Evolutionary conservation across 2,888 invertebrate species (phyloP).

Genomic region (Cabera pusaria): DNA sequence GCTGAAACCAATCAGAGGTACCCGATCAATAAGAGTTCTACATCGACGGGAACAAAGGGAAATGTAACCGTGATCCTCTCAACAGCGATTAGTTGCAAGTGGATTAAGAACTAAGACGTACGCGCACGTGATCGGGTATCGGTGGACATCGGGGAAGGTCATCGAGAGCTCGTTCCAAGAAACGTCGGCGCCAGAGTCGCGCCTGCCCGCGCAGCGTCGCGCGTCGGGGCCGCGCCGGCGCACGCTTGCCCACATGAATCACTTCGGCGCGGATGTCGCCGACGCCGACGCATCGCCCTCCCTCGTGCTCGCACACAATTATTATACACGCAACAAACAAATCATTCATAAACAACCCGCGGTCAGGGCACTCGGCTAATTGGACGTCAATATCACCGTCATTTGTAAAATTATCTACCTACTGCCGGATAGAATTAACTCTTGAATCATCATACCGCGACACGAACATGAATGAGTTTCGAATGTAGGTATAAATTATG

Average conservation of each 20-base stretch:
- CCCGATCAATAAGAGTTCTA: slow-evolving; percentile 33
- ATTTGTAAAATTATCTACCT: slow-evolving; percentile 32
- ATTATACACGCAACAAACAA: slow-evolving; percentile 48
- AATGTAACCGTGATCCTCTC: slow-evolving; percentile 64
- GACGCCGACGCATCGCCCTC: slow-evolving; percentile 32
- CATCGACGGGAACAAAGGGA: slow-evolving; percentile 36
- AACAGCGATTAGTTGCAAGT: slow-evolving; percentile 79
- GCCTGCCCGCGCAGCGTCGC: slow-evolving; percentile 40
- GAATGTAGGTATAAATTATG: slow-evolving; percentile 25
- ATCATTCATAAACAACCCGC: slow-evolving; percentile 66
- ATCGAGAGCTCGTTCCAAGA: slow-evolving; percentile 65
- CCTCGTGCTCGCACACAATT: slow-evolving; percentile 35
- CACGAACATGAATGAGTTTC: slow-evolving; percentile 26
- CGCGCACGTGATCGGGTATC: slow-evolving; percentile 61
- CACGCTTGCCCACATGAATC: slow-evolving; percentile 42
- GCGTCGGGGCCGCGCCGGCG: slow-evolving; percentile 16
- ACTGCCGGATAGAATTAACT: slow-evolving; percentile 25
- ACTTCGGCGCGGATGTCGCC: slow-evolving; percentile 30
- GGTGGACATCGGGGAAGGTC: slow-evolving; percentile 67
- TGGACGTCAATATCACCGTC: slow-evolving; percentile 40
- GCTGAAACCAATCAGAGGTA: slow-evolving; percentile 76
- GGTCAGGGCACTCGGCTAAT: slow-evolving; percentile 41
- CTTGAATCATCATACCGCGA: slow-evolving; percentile 27
- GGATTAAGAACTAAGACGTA: slow-evolving; percentile 55
- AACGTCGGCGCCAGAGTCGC: slow-evolving; percentile 63